Conservation (phyloP, 2,113 vertebrate species). For the Etheostoma cragini region DNA sequence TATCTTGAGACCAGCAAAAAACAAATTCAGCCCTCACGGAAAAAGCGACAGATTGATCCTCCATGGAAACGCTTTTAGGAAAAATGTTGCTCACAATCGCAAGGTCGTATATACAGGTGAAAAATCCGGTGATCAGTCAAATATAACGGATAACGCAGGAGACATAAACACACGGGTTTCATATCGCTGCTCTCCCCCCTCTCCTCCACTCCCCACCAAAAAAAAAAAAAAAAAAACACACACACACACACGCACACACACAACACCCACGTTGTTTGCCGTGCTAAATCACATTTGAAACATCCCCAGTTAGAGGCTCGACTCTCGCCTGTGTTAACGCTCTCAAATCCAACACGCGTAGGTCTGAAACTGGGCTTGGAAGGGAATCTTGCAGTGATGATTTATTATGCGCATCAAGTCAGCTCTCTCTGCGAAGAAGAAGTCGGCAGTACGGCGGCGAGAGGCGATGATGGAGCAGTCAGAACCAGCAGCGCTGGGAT, state of each 20-base stretch:
- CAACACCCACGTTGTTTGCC: slow-evolving; percentile 81
- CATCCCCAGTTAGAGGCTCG: slow-evolving; percentile 51
- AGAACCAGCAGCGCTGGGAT: slow-evolving; percentile 57
- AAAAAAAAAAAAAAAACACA: slow-evolving; percentile 11
- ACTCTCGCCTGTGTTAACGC: slow-evolving; percentile 44
- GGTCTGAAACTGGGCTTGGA: slow-evolving; percentile 39
- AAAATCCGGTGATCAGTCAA: slow-evolving; percentile 62
- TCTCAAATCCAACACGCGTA: slow-evolving; percentile 49
- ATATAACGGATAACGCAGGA: slow-evolving; percentile 56
- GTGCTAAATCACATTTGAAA: slow-evolving; percentile 71
- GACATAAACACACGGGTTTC: slow-evolving; percentile 68
- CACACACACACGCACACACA: slow-evolving; percentile 33
- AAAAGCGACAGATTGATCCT: slow-evolving; percentile 61
- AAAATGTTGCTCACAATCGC: slow-evolving; percentile 64
- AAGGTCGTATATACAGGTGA: slow-evolving; percentile 80
- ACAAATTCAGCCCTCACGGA: slow-evolving; percentile 63
- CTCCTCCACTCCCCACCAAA: slow-evolving; percentile 65
- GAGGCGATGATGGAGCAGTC: slow-evolving; percentile 53
- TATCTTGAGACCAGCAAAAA: slow-evolving; percentile 62
- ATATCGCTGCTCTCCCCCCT: slow-evolving; percentile 63
- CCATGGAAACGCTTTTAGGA: slow-evolving; percentile 71
- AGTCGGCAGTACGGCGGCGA: slow-evolving; percentile 56
- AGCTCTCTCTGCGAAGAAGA: slow-evolving; percentile 48
- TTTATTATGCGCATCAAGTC: slow-evolving; percentile 78
- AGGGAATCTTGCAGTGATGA: slow-evolving; percentile 53